Conservation (phyloP, 2,888 invertebrate genomes). For the Tetanocera ferruginea region DNA sequence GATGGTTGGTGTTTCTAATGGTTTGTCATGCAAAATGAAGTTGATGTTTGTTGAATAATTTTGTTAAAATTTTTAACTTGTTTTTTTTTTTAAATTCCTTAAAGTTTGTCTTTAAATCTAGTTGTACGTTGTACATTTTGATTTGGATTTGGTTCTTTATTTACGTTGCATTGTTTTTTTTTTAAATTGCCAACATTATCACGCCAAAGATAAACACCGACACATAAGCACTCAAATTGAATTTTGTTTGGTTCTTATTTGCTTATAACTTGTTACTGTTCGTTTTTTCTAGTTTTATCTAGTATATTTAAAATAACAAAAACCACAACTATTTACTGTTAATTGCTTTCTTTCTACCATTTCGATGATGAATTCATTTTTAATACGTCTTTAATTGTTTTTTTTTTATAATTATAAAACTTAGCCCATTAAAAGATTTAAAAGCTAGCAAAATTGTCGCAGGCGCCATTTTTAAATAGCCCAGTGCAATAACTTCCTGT, state of each 20-base stretch:
- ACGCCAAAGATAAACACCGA: background rate
- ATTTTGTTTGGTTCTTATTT: background rate
- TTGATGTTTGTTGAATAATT: background rate
- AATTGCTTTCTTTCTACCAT: background rate
- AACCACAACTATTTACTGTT: too few relatives aligned
- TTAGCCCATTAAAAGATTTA: too few relatives aligned
- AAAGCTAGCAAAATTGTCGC: too few relatives aligned
- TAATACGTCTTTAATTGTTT: background rate
- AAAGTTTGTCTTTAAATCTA: background rate
- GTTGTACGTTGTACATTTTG: background rate
- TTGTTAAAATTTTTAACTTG: background rate
- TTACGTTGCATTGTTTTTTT: too few relatives aligned
- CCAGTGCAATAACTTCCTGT: background rate
- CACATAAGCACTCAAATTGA: background rate
- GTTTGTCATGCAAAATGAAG: background rate
- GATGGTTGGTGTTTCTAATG: conserved; percentile 25
- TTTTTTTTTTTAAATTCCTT: background rate
- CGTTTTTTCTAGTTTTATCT: background rate
- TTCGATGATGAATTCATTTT: background rate
- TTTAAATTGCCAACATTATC: background rate
- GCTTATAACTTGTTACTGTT: background rate
- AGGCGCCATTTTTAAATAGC: conserved; percentile 1
- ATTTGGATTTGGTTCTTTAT: too few relatives aligned
- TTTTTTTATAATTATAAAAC: background rate
- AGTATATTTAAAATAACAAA: background rate